Percentiles rank a stretch among this genome's conserved stretches.
phyloP scores from a whole-genome alignment of 2,797 vertebrate species.

The Clarias laeviceps region DNA sequence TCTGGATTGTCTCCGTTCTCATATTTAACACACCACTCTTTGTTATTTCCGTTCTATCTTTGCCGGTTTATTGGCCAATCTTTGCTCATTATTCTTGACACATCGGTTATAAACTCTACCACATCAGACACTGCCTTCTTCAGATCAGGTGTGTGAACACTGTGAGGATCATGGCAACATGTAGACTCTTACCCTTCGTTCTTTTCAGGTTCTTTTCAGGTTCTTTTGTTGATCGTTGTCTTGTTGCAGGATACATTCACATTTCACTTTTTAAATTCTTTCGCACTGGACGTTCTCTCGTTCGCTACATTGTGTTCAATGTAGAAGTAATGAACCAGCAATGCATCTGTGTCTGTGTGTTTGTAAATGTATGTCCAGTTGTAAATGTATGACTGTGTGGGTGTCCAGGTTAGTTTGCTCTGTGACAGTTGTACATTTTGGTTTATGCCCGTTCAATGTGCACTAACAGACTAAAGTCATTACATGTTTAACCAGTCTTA shows the following conservation, averaged over 20 bases:
- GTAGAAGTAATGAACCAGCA: conserved; percentile 22
- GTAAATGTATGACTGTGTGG: neutral
- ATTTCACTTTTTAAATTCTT: neutral
- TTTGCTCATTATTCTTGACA: neutral
- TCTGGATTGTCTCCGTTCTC: neutral
- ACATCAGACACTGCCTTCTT: conserved; percentile 19
- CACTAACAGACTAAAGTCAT: conserved; percentile 22
- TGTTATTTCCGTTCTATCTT: neutral
- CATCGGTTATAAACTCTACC: neutral
- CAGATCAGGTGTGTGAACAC: conserved; percentile 13
- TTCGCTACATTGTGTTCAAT: neutral
- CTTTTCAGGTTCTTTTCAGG: conserved; percentile 25
- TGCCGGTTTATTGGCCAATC: neutral
- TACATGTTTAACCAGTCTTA: conserved; percentile 63
- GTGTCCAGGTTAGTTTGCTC: conserved; percentile 25
- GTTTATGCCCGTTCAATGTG: conserved; percentile 6
- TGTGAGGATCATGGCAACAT: neutral
- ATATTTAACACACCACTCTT: neutral
- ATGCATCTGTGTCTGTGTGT: conserved; percentile 15
- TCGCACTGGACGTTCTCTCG: neutral
- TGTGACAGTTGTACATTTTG: conserved; percentile 40
- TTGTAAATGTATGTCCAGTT: conserved; percentile 6
- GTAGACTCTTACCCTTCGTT: neutral
- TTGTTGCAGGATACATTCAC: neutral
- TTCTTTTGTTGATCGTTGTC: neutral